Base-by-base conservation (phyloP, 2,888 invertebrate genomes). In the Tachystola acroxantha region DNA sequence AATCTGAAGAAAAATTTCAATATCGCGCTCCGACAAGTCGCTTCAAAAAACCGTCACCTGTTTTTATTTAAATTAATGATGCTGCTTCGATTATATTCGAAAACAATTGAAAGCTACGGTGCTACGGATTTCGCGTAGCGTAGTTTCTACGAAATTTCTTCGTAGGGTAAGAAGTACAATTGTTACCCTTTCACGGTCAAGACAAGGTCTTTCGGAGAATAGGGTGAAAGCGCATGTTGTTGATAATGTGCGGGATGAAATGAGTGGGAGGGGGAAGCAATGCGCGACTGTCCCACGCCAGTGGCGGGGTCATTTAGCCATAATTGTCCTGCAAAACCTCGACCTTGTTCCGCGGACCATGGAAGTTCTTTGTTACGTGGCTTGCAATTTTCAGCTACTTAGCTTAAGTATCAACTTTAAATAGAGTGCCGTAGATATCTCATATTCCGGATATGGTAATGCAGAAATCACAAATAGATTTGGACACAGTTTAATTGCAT, bases 151-250 rank as follows among this genome's bases (percentile, higher is more conserved):
- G 24, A 24, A 16, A 24, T 6, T 27, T 27, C 27, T 6, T 33
- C 30, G 42, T 45, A 32, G 39, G 40, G 42, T 48, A 35, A 40
- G 40, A 36, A 38, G 37, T 28, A 36, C 36, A 42, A 42, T 39
- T 38, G 47, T 40, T 28, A 35, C 37, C n/a, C 56, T 69, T 74
- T 81, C 80, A 77, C 76, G 80, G 80, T 78, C 80, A 80, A 68
- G 60, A 69, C 73, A 77, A 78, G 80, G 76, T 72, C 72, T 70
- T 50, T 42, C 42, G 37, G 31, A 36, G 29, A 40, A 42, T 47
- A 37, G 37, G 46, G 54, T 51, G 43, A 43, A 39, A 36, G 41
- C 40, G 38, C 42, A 22, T 34, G 41, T 36, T 55, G 57, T 49
- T 50, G 50, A 44, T 45, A 36, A 48, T 45, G 45, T 48, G 44